A percentile compares a stretch with the other conserved stretches of the same genome.
These are phyloP conservation scores for Synchiropus splendidus DNA, from an alignment of 2,113 vertebrate genomes.

Conservation along the genomic window DNA sequence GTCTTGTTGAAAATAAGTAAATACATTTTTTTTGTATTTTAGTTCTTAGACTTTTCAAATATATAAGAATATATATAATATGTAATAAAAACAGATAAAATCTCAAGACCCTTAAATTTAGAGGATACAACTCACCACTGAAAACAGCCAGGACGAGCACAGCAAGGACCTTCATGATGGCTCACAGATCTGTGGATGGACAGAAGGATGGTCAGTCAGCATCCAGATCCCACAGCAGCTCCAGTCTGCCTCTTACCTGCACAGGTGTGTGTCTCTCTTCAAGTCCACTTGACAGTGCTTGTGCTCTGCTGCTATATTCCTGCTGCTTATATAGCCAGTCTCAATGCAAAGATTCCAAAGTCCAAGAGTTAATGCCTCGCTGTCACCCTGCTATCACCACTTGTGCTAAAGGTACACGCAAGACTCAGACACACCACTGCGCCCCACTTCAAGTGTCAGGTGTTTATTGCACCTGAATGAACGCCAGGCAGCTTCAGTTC, in stretches of 20 bases:
- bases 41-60: no score
- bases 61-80: no score
- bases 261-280: conserved; percentile 23
- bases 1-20: no score
- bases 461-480: no score
- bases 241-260: conserved; percentile 25
- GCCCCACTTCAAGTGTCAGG: no score
- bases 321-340: conserved; percentile 48
- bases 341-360: conserved; percentile 48
- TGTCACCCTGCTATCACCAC: conserved; percentile 34
- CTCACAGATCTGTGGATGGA: conserved; percentile 5
- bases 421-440: no score
- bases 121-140: conserved; percentile 39
- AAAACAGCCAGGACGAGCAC: conserved; percentile 46
- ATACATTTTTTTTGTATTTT: no score
- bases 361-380: conserved; percentile 47
- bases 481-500: no score
- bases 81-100: no score
- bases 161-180: conserved; percentile 58
- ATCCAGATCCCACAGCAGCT: not conserved
- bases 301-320: conserved; percentile 8
- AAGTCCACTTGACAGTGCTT: conserved; percentile 27
- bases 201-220: not conserved
- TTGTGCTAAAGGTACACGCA: conserved; percentile 6
- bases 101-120: no score